Conservation (phyloP, 1,140 invertebrate genomes). For the Drosophila littoralis region DNA sequence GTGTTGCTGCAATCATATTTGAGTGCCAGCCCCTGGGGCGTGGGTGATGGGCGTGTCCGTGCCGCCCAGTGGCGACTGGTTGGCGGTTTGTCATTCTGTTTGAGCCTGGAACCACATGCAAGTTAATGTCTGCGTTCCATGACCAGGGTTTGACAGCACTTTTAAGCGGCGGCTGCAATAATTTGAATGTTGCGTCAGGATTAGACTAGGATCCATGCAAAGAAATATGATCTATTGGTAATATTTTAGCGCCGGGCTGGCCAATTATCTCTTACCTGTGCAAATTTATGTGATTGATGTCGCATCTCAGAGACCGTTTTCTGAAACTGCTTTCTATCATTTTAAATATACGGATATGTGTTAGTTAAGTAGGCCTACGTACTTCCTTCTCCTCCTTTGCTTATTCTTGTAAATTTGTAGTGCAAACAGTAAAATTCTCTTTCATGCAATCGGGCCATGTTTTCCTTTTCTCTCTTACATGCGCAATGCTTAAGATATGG, state of each 20-base stretch:
- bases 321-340: neutral
- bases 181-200: slow-evolving; percentile 41
- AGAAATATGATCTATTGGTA: neutral
- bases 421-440: no score
- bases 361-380: no score
- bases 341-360: no score
- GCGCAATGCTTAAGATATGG: no score
- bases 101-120: slow-evolving; percentile 32
- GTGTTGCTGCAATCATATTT: slow-evolving; percentile 31
- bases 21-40: slow-evolving; percentile 13
- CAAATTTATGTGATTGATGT: no score
- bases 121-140: slow-evolving; percentile 39
- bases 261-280: neutral
- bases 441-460: no score
- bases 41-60: slow-evolving; percentile 36
- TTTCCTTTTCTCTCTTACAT: no score
- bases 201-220: slow-evolving; percentile 34
- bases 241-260: neutral
- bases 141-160: slow-evolving; percentile 14
- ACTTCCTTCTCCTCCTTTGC: no score
- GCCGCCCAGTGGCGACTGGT: slow-evolving; percentile 1
- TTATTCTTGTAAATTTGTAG: no score
- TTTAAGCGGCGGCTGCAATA: slow-evolving; percentile 44
- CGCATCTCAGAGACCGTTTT: no score
- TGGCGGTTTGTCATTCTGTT: slow-evolving; percentile 43